A percentile compares a stretch with the other conserved stretches of the same genome.
These are phyloP conservation scores for Pelusios castaneus DNA, from an alignment of 2,113 vertebrate genomes.

Conservation along the genomic window DNA sequence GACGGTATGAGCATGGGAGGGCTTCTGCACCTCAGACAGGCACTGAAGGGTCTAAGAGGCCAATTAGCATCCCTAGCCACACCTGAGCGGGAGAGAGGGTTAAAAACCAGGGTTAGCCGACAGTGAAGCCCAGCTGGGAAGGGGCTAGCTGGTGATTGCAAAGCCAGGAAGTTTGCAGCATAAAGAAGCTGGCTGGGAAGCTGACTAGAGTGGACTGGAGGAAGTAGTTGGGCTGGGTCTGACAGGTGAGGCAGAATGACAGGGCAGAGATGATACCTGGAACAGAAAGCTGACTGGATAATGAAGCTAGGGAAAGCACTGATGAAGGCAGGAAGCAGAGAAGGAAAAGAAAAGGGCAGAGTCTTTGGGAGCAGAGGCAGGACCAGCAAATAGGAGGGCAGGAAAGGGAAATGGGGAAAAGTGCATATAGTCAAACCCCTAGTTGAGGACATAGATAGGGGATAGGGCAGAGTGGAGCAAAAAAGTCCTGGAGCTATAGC, in stretches of 20 bases:
- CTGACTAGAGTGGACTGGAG: background rate
- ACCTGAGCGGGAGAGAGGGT: background rate
- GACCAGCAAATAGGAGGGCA: background rate
- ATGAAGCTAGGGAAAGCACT: background rate
- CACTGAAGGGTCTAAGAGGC: background rate
- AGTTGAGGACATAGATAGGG: background rate
- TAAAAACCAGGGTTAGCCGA: background rate
- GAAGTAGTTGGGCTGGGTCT: background rate
- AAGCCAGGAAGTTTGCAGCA: background rate
- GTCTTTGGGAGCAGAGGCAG: background rate
- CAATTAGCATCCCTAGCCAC: background rate
- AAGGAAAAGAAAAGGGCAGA: background rate
- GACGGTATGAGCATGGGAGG: background rate
- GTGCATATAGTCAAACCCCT: background rate
- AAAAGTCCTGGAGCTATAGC: background rate
- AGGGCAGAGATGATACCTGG: background rate
- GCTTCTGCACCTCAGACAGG: background rate
- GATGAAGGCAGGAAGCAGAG: background rate
- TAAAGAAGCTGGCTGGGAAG: background rate
- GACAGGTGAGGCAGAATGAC: background rate
- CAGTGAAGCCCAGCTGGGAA: background rate
- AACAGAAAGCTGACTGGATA: background rate
- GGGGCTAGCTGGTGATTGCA: background rate
- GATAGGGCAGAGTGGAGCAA: background rate
- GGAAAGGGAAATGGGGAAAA: background rate